Conservation (phyloP, 2,113 vertebrate genomes). For the Poicephalus meyeri region DNA sequence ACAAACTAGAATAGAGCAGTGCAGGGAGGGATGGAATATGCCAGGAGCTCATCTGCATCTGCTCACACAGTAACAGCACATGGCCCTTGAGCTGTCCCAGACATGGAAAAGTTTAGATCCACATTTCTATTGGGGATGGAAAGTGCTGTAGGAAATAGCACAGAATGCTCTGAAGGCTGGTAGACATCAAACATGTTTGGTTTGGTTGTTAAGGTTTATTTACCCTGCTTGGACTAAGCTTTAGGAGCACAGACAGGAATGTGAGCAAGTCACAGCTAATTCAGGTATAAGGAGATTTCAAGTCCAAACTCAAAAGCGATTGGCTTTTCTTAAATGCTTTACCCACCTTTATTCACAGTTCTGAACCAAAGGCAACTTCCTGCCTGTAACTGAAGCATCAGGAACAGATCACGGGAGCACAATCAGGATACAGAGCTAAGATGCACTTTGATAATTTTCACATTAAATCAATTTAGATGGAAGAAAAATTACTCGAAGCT, state of each 20-base stretch:
- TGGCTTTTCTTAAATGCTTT: background rate
- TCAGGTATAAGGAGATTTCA: background rate
- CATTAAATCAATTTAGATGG: too few relatives aligned
- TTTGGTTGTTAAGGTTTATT: background rate
- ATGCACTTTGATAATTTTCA: too few relatives aligned
- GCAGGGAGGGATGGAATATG: too few relatives aligned
- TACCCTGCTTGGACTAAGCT: background rate
- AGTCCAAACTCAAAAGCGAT: background rate
- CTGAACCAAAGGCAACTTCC: background rate
- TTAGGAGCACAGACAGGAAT: background rate
- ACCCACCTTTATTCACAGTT: background rate
- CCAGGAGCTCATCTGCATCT: too few relatives aligned
- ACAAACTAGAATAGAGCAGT: background rate
- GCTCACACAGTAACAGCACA: too few relatives aligned
- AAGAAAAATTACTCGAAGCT: too few relatives aligned
- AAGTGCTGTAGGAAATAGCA: constrained; percentile 16
- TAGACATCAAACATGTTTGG: background rate
- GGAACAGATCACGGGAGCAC: background rate
- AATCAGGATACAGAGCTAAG: too few relatives aligned
- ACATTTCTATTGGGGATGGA: background rate
- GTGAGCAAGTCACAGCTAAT: background rate
- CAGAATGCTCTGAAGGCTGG: constrained; percentile 8
- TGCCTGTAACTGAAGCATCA: background rate
- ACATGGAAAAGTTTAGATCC: background rate
- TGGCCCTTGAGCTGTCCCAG: too few relatives aligned